Conservation (phyloP, 2,797 vertebrate genomes). For the Aselliscus stoliczkanus region DNA sequence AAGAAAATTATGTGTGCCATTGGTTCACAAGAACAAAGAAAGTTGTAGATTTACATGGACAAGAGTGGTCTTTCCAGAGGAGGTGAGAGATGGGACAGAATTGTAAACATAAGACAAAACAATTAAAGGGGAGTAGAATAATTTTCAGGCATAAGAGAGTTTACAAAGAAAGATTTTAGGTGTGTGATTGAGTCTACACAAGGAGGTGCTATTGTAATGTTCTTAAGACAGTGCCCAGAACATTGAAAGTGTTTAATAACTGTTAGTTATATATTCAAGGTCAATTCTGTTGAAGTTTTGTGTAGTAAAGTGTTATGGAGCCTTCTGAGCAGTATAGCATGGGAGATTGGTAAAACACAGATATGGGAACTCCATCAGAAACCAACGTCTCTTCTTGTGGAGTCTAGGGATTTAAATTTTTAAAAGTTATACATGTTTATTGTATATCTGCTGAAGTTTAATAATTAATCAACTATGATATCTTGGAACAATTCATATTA, state of each 20-base stretch:
- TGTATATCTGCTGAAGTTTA: not conserved
- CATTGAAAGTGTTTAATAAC: not conserved
- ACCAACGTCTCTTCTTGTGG: not conserved
- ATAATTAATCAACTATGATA: not conserved
- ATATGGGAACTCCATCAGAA: not conserved
- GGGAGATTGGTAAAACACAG: not conserved
- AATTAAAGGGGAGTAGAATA: not conserved
- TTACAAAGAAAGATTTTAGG: not conserved
- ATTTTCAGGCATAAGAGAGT: not conserved
- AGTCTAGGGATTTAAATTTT: not conserved
- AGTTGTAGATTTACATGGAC: not conserved
- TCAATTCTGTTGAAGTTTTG: not conserved
- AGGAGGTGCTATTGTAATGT: not conserved
- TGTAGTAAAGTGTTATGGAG: not conserved
- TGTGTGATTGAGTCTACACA: not conserved
- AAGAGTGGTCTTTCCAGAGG: not conserved
- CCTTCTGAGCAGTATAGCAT: not conserved
- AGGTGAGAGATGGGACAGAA: not conserved
- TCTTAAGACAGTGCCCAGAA: not conserved
- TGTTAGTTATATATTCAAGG: not conserved
- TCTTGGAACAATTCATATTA: not conserved
- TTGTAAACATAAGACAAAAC: not conserved
- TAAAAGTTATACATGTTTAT: not conserved
- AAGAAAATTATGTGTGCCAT: not conserved
- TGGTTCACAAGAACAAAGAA: not conserved